A percentile compares a stretch with the other conserved stretches of the same genome.
Conservation (phyloP, 35 echinoderm and acorn worm genomes). For the Hemicentrotus pulcherrimus region DNA sequence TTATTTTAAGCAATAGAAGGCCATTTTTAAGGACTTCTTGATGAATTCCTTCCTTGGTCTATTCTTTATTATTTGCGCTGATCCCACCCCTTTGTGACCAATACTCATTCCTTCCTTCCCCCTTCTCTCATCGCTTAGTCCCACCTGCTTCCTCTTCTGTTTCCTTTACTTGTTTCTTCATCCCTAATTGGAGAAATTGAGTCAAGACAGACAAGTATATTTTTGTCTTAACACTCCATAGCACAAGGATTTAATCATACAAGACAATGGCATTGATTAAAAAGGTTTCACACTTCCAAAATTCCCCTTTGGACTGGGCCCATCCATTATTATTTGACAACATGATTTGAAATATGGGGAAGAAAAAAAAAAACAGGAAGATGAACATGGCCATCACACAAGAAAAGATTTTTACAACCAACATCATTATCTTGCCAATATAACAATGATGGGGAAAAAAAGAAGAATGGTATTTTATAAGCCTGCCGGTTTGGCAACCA, state of each 20-base stretch:
- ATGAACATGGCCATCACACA: no score
- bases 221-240: background rate
- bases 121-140: background rate
- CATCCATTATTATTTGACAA: background rate
- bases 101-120: slow-evolving; percentile 8
- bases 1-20: background rate
- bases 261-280: background rate
- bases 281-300: background rate
- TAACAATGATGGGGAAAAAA: no score
- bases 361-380: no score
- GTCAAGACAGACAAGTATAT: background rate
- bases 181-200: background rate
- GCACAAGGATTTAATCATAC: background rate
- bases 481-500: no score
- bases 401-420: no score
- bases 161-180: background rate
- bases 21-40: background rate
- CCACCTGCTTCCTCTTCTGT: background rate
- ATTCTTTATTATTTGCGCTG: background rate
- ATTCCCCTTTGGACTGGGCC: background rate
- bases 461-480: no score
- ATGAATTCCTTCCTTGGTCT: background rate
- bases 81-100: slow-evolving; percentile 7
- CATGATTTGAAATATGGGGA: no score
- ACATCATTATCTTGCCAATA: no score